Evolutionary conservation across 2,888 invertebrate genomes (phyloP), one percentile per base, ranked within the genome.

Genomic region (Sphecodes monilicornis): DNA sequence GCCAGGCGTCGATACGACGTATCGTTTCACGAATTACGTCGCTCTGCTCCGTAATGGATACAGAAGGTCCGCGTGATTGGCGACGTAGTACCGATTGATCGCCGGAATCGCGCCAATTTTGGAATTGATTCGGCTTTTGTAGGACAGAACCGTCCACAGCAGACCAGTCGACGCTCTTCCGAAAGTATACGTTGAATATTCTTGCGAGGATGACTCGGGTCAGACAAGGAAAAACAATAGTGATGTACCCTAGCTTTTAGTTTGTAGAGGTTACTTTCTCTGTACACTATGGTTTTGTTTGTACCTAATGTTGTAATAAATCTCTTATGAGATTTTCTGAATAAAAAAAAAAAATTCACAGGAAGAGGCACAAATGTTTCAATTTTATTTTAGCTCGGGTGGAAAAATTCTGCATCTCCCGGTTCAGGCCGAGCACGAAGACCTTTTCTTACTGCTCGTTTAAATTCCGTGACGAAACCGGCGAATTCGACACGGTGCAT

Each of bases 61-160:
- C 71, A 43, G 70, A 46, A 80, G 50, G 71, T 32, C 39, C 60
- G n/a, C 43, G 43, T 29, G 68, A 36, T n/a, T 72, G 50, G 26
- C 36, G 60, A 41, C n/a, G 69, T 70, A 26, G 11, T 13, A 18
- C 18, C n/a, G 32, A 66, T 60, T 60, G 57, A 29, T 70, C 29
- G 36, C 32, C 26, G 43, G 32, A 32, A 66, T n/a, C 75, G 79
- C 26, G 66, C 43, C 76, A 66, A 36, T 66, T 80, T 69, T 70
- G 46, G 54, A 57, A 26, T 22, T 32, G 22, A 32, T 68, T 26
- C 32, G 16, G 32, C 32, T 36, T 26, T 39, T 10, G n/a, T n/a
- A 18, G 36, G 36, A 22, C 66, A n/a, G 36, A 10, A 36, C 29
- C 32, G 32, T 36, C 36, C 10, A 36, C 32, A 8, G 36, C 18